Evolutionary conservation across 2,888 invertebrate species (phyloP), one percentile per base, ranked within the genome.

Genomic region (Macaria notata): DNA sequence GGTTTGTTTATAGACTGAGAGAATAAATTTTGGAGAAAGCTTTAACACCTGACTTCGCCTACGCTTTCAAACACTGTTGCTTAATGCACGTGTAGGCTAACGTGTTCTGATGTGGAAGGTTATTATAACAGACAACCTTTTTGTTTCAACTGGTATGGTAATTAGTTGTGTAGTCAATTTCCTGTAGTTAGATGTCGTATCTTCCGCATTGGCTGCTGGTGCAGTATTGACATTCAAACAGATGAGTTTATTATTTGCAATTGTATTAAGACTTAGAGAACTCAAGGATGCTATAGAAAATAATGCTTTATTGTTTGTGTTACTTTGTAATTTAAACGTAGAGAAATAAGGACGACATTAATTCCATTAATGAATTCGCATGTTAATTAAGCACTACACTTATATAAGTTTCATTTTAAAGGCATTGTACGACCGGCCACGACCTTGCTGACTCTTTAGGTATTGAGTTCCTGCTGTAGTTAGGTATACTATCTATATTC

Each of bases 341-440:
- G 30, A 9, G 9, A 6, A 0, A 48, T 52, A 46, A 53, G 31
- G 36, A 9, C 44, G 29, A 33, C 6, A 4, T 9, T 7, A 9
- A 52, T 52, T 19, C 8, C 30, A n/a, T 48, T 33, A 41, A 51
- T 45, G 33, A 45, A 33, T 33, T 41, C 9, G n/a, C 6, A 9
- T 31, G 62, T 71, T 57, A 69, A 72, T 72, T n/a, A 38, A 38
- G 8, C 8, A 38, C 8, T 73, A 70, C 64, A 68, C 71, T 73
- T 70, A 7, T 69, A 66, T 58, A 54, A 61, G 63, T 64, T 64
- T 56, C 65, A 71, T 72, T 70, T 68, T 64, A 73, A 81, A 85
- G 87, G 81, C 86, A 83, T 82, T 87, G 85, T 81, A 79, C 85
- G 81, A 72, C 70, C 81, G 82, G 68, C 79, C 80, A 68, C 82